A percentile compares a stretch with the other conserved stretches of the same genome.
Conservation (phyloP, 2,888 invertebrate genomes). For the Meteorus colon region DNA sequence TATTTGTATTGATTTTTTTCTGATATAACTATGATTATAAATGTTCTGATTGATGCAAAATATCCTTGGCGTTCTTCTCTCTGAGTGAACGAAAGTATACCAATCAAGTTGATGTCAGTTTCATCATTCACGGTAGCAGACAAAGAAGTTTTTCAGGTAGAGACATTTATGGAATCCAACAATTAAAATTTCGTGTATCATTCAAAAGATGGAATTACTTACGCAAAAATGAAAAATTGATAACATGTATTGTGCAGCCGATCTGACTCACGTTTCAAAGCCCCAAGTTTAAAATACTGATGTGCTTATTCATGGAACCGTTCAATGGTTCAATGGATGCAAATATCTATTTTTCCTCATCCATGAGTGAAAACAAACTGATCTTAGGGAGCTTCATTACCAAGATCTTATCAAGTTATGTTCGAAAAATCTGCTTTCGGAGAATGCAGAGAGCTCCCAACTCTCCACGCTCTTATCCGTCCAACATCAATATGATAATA, state of each 20-base stretch:
- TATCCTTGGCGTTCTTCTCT: too few relatives aligned
- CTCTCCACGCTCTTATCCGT: too few relatives aligned
- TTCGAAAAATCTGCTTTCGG: not conserved
- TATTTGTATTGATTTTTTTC: too few relatives aligned
- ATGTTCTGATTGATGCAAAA: too few relatives aligned
- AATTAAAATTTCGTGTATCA: not conserved
- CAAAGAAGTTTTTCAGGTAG: not conserved
- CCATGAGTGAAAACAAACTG: not conserved
- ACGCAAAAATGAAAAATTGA: not conserved
- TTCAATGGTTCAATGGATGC: not conserved
- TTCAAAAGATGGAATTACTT: conserved; percentile 24
- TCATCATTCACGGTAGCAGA: not conserved
- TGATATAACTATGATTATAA: too few relatives aligned
- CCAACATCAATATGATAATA: too few relatives aligned
- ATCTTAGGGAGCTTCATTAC: not conserved
- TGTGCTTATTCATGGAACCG: not conserved
- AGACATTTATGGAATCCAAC: not conserved
- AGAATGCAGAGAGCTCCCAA: not conserved
- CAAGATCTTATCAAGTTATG: not conserved
- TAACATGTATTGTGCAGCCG: not conserved
- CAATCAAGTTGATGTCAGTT: not conserved
- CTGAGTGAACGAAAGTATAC: too few relatives aligned
- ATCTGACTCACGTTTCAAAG: not conserved
- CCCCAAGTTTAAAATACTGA: not conserved
- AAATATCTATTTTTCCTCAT: not conserved